Percentiles rank a stretch among this genome's conserved stretches.
These are phyloP conservation scores for mouse (Mus musculus) DNA, from an alignment of 2,113 vertebrate species.

Conservation along the genomic window DNA sequence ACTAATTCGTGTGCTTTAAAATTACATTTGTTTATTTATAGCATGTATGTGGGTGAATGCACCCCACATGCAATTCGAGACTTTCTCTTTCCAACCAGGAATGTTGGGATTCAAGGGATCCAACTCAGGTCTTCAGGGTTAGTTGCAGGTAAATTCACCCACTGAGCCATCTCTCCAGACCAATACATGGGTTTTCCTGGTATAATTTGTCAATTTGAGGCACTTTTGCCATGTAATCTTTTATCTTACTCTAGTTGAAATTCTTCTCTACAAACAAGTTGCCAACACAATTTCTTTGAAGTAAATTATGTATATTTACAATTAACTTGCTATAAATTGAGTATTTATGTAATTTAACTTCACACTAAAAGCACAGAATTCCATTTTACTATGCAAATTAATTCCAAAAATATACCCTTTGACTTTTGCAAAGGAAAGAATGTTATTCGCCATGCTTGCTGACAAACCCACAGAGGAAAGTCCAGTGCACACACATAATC, in stretches of 20 bases:
- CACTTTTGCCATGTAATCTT: conserved; percentile 10
- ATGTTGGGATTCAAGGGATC: neutral
- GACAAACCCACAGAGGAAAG: neutral
- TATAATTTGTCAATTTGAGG: neutral
- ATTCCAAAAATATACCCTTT: conserved; percentile 7
- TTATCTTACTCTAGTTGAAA: neutral
- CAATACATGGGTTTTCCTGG: neutral
- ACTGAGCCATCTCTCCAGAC: neutral
- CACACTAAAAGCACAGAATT: conserved; percentile 30
- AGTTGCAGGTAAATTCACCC: neutral
- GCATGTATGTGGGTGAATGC: neutral
- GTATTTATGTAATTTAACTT: conserved; percentile 48
- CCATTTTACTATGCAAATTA: conserved; percentile 50
- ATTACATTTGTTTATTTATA: neutral
- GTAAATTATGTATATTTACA: conserved; percentile 27
- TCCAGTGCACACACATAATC: neutral
- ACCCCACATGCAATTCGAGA: accelerated
- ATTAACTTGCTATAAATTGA: conserved; percentile 44
- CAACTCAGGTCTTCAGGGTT: neutral
- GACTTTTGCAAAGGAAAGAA: conserved; percentile 11
- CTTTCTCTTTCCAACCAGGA: neutral
- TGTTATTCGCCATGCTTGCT: neutral
- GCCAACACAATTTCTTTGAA: conserved; percentile 41
- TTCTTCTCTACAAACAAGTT: conserved; percentile 7
- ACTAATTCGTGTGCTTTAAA: neutral